Conservation (phyloP, 1,140 invertebrate species). For the Bilobella aurantiaca region DNA sequence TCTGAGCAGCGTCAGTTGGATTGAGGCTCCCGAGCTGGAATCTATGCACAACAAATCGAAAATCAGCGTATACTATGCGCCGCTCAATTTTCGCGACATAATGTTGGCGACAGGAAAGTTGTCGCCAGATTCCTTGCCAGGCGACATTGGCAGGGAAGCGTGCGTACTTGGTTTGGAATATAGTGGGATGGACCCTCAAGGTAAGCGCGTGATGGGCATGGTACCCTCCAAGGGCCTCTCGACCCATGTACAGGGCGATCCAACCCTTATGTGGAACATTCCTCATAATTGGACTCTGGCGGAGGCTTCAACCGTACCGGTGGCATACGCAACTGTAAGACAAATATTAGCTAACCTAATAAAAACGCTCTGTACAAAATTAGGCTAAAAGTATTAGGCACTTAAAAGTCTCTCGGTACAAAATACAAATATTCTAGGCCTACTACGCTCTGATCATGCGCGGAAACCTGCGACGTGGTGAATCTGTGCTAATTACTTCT, state of each 20-base stretch:
- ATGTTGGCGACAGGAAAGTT: constrained; percentile 95
- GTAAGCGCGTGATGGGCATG: constrained; percentile 84
- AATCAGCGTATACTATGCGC: constrained; percentile 83
- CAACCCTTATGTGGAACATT: constrained; percentile 78
- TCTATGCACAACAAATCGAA: too few species aligned
- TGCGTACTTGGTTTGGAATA: constrained; percentile 92
- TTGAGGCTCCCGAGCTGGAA: too few species aligned
- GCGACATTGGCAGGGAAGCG: constrained; percentile 66
- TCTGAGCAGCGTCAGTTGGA: too few species aligned
- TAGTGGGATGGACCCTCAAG: constrained; percentile 62
- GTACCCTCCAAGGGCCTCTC: constrained; percentile 77
- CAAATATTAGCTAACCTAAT: constrained; percentile 40
- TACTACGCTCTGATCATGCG: constrained; percentile 83
- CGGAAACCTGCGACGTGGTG: constrained; percentile 68
- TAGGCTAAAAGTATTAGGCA: too few species aligned
- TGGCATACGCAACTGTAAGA: constrained; percentile 69
- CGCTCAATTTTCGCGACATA: constrained; percentile 93
- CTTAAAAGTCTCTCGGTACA: too few species aligned
- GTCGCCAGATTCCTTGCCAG: constrained; percentile 84
- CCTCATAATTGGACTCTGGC: constrained; percentile 79
- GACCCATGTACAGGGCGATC: constrained; percentile 62
- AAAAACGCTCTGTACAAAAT: background rate
- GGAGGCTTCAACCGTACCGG: constrained; percentile 85
- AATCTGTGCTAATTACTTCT: constrained; percentile 83
- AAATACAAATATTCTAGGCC: constrained; percentile 34